Conservation (phyloP, 2,888 invertebrate genomes). For the Cephus runcator region DNA sequence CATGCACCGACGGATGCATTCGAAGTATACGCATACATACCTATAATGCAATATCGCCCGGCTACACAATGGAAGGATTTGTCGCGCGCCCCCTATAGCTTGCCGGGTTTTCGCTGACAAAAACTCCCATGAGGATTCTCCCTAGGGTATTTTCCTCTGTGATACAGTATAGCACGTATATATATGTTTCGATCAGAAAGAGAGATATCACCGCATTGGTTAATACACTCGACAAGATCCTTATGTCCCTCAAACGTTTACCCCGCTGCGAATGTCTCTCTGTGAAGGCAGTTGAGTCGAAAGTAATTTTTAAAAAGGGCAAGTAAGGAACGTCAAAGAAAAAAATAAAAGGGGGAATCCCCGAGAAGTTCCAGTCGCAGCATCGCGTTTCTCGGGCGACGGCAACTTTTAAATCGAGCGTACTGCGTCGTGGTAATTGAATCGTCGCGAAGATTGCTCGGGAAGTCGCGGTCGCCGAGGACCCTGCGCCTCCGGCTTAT, state of each 20-base stretch:
- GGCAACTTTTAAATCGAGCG: constrained; percentile 53
- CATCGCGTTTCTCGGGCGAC: neutral
- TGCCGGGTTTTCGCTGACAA: neutral
- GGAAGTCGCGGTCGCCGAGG: constrained; percentile 34
- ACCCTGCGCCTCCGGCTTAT: constrained; percentile 55
- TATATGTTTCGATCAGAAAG: neutral
- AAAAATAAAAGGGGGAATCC: neutral
- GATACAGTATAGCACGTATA: neutral
- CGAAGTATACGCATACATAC: constrained; percentile 33
- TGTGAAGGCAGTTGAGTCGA: neutral
- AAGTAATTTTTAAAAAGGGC: neutral
- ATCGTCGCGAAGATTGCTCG: constrained; percentile 58
- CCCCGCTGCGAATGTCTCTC: neutral
- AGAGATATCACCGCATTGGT: neutral
- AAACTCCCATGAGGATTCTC: neutral
- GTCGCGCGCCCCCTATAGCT: constrained; percentile 33
- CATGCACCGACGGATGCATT: constrained; percentile 51
- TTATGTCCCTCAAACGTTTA: neutral
- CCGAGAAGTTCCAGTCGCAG: neutral
- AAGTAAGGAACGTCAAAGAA: neutral
- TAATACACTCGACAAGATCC: neutral
- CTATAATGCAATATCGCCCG: constrained; percentile 32
- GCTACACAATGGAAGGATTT: constrained; percentile 50
- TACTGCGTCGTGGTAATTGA: constrained; percentile 57
- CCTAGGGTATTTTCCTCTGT: neutral